Evolutionary conservation across 1,140 invertebrate species (phyloP).

Genomic region (Bombus ignitus): DNA sequence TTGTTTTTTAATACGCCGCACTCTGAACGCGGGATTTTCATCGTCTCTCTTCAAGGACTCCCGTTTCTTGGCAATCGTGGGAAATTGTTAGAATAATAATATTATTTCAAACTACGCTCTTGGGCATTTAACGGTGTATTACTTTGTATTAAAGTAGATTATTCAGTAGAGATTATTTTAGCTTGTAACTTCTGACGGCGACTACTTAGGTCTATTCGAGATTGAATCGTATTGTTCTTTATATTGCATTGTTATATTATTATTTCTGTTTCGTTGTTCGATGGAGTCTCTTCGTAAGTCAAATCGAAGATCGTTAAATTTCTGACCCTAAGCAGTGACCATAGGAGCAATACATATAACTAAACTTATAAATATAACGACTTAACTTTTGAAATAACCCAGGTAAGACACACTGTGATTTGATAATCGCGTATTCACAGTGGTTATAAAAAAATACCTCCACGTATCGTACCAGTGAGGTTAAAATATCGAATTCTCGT

Average conservation of each 20-base stretch:
- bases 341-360: too few relatives aligned
- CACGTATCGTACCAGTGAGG: too few relatives aligned
- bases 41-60: background rate
- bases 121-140: background rate
- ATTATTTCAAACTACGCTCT: background rate
- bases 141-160: background rate
- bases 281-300: too few relatives aligned
- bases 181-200: background rate
- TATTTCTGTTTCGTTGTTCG: too few relatives aligned
- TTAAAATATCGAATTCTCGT: background rate
- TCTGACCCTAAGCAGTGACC: too few relatives aligned
- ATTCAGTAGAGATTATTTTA: background rate
- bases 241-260: too few relatives aligned
- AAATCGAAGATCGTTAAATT: too few relatives aligned
- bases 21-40: background rate
- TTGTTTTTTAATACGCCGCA: conserved; percentile 7
- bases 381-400: too few relatives aligned
- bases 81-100: background rate
- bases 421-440: too few relatives aligned
- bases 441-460: too few relatives aligned
- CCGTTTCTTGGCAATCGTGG: background rate
- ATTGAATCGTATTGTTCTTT: background rate
- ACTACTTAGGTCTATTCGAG: background rate
- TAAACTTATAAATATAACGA: too few relatives aligned
- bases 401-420: too few relatives aligned